These are phyloP conservation scores for Aspidiotus destructor DNA, from an alignment of 2,888 invertebrate species.

Conservation along the genomic window DNA sequence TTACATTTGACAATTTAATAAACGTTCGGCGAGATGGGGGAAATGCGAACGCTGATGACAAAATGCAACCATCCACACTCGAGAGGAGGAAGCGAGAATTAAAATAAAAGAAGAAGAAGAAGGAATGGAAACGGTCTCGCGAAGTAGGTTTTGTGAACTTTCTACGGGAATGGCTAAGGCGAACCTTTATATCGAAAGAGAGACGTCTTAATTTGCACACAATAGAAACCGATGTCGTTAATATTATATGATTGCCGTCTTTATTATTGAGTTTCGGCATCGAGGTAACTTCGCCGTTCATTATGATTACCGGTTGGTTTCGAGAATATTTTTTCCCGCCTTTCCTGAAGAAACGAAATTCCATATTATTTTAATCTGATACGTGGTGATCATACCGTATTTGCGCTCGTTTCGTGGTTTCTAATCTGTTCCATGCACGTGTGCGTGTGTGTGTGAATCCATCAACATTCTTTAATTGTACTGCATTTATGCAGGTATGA, in stretches of 20 bases:
- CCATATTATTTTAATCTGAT: slow-evolving; percentile 14
- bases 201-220: slow-evolving; percentile 33
- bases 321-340: slow-evolving; percentile 22
- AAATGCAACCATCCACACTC: too few relatives aligned
- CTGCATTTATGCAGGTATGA: too few relatives aligned
- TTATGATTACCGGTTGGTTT: slow-evolving; percentile 22
- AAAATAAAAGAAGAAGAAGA: not conserved
- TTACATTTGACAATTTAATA: slow-evolving; percentile 27
- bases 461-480: too few relatives aligned
- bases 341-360: slow-evolving; percentile 25
- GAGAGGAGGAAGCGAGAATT: not conserved
- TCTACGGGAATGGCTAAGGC: slow-evolving; percentile 16
- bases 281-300: not conserved
- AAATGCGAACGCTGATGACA: not conserved
- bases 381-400: slow-evolving; percentile 23
- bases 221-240: slow-evolving; percentile 30
- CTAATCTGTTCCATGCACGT: too few relatives aligned
- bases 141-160: slow-evolving; percentile 31
- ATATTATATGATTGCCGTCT: slow-evolving; percentile 22
- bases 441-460: too few relatives aligned
- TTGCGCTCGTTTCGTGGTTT: slow-evolving; percentile 1
- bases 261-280: slow-evolving; percentile 16
- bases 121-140: not conserved
- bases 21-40: slow-evolving; percentile 7
- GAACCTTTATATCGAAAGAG: not conserved